Base-by-base conservation (phyloP, 2,888 invertebrate species). In the Amiota minor region DNA sequence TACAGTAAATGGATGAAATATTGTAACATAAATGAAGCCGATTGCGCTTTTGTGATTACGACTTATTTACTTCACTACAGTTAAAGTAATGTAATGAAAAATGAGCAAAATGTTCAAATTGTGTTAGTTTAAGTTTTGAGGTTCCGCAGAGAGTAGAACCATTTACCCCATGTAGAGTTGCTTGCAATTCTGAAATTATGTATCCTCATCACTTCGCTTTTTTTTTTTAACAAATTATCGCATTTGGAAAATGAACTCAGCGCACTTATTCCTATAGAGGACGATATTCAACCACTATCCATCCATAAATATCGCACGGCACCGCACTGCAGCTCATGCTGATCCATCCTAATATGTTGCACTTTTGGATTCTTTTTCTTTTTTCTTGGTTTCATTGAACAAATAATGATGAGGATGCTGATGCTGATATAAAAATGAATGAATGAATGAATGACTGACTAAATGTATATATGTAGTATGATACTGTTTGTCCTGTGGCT, bases 141-240 rank as follows among this genome's bases (percentile, higher is more conserved):
- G 35, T 35, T 4, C 6, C 35, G 35, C 6, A 4, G 35, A 35
- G 35, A 35, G 35, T 35, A 35, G 6, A 35, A 35, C 35, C 35
- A 35, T 35, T 35, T 46, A 68, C 67, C 67, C 53, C 67, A 68
- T 68, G 67, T 23, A 10, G 67, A 18, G 62, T 11, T 23, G 18
- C 23, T 8, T 8, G 4, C 46, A 64, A 45, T 9, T 35, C 35
- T 35, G 35, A 35, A 35, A 35, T 35, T 2, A 8, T 35, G 35
- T 35, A 35, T 35, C 6, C 35, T 35, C 35, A 35, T 35, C 6
- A 35, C 2, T 35, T 35, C 35, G 35, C 35, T 35, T 35, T 45
- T 53, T 23, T 50, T 68, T 50, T 50, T 68, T 23, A 53, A 68
- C 67, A 68, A 68, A 68, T 68, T 68, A 68, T 46, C 53, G 67